Base-by-base conservation (phyloP, 2,113 vertebrate species). In the Mustela lutreola region DNA sequence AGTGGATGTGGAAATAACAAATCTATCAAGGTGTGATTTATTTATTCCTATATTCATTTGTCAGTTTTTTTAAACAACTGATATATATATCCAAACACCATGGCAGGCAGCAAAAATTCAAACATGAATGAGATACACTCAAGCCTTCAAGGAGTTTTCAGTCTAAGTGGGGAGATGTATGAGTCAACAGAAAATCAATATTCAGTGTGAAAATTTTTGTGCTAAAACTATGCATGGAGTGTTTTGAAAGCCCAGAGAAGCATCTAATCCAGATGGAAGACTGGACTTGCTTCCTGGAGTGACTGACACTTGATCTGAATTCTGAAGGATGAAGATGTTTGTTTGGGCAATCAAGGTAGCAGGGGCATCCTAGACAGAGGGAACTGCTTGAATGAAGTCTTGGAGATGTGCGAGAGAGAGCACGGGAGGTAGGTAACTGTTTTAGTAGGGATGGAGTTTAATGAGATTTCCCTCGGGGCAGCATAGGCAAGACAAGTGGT, bases 41-140 rank as follows among this genome's bases (percentile, higher is more conserved):
- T 39, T 91, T 18, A 67, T 92, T 94, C 3, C 21, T 92, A 28
- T 67, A 81, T 58, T 95, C 58, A 93, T 50, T 89, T 96, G 60
- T 73, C 60, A 9, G 67, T 67, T 89, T 56, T 62, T 86, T 39
- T 33, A 33, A 36, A 39, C 58, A 92, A 33, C 21, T 28, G 71
- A 53, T 85, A 78, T 81, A 78, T 81, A 53, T 67, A 53, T 48
- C 11, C 63, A 78, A 48, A 89, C 76, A 85, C 1, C 63, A 5
- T 71, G 62, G 36, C 39, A 78, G 42, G 14, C 26, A 89, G 36
- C 78, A 10, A 31, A 53, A 84, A 85, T 79, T 93, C 65, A 93
- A 70, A 81, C 39, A 48, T 53, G 21, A 58, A 26, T 78, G 80
- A 60, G 83, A 75, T 39, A 60, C 0, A 53, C 8, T 18, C 36